These are phyloP conservation scores for Glareola pratincola DNA, from an alignment of 2,113 vertebrate genomes.

Conservation along the genomic window DNA sequence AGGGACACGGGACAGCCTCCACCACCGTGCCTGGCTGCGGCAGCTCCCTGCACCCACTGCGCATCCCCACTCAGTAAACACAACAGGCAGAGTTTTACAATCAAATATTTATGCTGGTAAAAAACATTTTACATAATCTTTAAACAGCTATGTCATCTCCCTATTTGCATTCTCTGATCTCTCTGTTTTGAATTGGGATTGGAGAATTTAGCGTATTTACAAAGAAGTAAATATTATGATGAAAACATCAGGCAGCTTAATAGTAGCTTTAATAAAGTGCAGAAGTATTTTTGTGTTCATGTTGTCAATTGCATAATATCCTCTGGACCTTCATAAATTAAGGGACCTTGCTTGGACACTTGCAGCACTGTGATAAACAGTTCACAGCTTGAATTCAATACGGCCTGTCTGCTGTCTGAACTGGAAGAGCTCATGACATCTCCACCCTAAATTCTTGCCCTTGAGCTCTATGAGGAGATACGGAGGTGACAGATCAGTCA, in stretches of 20 bases:
- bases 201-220: conserved; percentile 75
- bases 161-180: conserved; percentile 77
- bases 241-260: conserved; percentile 69
- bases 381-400: background rate
- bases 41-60: background rate
- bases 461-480: background rate
- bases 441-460: background rate
- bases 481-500: background rate
- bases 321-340: conserved; percentile 8
- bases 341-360: conserved; percentile 6
- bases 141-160: conserved; percentile 79
- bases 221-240: conserved; percentile 81
- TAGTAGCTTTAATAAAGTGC: conserved; percentile 69
- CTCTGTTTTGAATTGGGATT: conserved; percentile 70
- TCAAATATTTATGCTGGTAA: conserved; percentile 78
- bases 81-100: conserved; percentile 72
- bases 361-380: background rate
- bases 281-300: conserved; percentile 61
- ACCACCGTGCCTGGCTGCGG: background rate
- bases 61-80: conserved; percentile 68
- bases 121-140: conserved; percentile 78
- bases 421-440: background rate
- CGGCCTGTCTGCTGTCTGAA: background rate
- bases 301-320: conserved; percentile 68
- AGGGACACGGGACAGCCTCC: background rate